A percentile compares a stretch with the other conserved stretches of the same genome.
phyloP scores from a whole-genome alignment of 1,140 invertebrate genomes.

The Platorchestia sp. region DNA sequence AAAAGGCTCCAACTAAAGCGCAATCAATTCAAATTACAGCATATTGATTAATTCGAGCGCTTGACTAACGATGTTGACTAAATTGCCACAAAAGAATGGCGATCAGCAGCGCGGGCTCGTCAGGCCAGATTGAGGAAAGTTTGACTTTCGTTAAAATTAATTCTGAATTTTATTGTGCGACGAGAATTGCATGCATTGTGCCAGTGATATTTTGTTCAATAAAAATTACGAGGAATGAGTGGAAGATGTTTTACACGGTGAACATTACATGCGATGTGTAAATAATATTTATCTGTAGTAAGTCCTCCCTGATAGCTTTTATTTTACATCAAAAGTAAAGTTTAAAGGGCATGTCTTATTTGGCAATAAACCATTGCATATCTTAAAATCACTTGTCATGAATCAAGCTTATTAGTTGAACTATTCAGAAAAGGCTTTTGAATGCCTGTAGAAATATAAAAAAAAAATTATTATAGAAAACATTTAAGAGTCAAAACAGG shows the following conservation, averaged over 20 bases:
- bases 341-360: background rate
- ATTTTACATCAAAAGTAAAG: background rate
- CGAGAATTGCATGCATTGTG: background rate
- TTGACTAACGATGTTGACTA: background rate
- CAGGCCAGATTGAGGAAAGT: background rate
- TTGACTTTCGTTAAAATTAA: background rate
- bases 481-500: background rate
- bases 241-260: no score
- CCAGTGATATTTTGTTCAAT: background rate
- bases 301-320: background rate
- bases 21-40: background rate
- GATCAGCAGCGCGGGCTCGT: background rate
- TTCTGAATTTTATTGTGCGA: background rate
- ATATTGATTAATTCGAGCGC: background rate
- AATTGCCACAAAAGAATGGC: background rate
- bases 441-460: background rate
- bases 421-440: background rate
- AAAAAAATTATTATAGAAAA: background rate
- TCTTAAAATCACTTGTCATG: background rate
- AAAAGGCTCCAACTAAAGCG: background rate
- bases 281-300: background rate
- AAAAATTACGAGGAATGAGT: no score
- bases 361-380: background rate
- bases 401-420: background rate
- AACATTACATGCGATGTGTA: background rate